Evolutionary conservation across 2,797 vertebrate genomes (phyloP).

Genomic region (Hafferia zeledoni): DNA sequence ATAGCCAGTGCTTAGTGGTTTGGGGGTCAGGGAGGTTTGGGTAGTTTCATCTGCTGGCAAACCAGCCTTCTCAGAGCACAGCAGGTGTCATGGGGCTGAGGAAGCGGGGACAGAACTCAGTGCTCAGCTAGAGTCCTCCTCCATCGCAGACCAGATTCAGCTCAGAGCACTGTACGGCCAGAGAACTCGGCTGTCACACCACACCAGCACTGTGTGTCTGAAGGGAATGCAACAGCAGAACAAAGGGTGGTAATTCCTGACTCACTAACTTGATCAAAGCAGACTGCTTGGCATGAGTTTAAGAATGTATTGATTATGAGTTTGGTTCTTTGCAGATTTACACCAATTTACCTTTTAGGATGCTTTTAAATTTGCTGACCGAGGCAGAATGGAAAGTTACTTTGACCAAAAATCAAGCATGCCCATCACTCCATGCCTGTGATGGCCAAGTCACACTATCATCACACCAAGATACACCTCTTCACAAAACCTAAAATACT

Average conservation of each 20-base stretch:
- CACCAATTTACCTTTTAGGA: not conserved
- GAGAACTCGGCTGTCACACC: rapidly evolving
- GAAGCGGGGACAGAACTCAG: not conserved
- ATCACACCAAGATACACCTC: not conserved
- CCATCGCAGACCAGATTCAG: rapidly evolving
- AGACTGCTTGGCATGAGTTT: not conserved
- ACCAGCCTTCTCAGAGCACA: not conserved
- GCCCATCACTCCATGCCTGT: too few species aligned
- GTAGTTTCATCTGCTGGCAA: not conserved
- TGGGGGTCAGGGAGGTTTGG: not conserved
- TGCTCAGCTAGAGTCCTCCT: rapidly evolving
- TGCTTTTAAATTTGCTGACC: not conserved
- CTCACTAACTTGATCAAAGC: not conserved
- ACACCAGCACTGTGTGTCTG: rapidly evolving
- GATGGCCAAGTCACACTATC: not conserved
- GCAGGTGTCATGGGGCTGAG: rapidly evolving
- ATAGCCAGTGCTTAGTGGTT: not conserved
- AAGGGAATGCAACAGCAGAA: too few species aligned
- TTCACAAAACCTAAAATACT: not conserved
- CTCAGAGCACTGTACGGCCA: not conserved
- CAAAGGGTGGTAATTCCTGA: not conserved
- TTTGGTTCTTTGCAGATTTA: not conserved
- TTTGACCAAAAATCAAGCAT: not conserved
- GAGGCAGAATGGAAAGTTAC: not conserved
- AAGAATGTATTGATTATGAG: too few species aligned